Evolutionary conservation across 2,113 vertebrate genomes (phyloP).

Genomic region (Silurus glanis): DNA sequence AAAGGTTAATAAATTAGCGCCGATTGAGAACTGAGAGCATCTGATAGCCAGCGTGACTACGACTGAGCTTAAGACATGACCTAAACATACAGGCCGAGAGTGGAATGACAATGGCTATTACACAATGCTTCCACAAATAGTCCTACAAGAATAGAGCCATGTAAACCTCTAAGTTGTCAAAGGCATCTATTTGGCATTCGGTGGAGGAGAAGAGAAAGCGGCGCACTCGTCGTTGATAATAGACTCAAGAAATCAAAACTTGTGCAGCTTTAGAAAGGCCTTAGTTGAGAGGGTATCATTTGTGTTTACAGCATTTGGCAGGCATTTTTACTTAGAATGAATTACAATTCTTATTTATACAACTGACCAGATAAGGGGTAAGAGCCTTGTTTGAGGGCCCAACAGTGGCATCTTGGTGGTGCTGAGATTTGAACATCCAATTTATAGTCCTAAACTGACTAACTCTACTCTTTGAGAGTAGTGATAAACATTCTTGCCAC

Average conservation of each 20-base stretch:
- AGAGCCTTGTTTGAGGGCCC: too few relatives aligned
- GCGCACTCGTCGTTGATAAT: not conserved
- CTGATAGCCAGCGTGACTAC: not conserved
- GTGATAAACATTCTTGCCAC: slow-evolving; percentile 63
- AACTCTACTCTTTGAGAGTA: not conserved
- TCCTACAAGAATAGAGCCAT: slow-evolving; percentile 35
- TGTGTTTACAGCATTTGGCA: too few relatives aligned
- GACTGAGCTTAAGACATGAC: slow-evolving; percentile 22
- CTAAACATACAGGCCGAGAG: not conserved
- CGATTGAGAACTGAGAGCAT: not conserved
- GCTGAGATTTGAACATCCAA: too few relatives aligned
- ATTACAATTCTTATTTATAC: too few relatives aligned
- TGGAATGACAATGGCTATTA: slow-evolving; percentile 36
- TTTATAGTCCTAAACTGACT: too few relatives aligned
- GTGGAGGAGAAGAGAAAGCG: not conserved
- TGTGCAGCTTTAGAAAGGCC: too few relatives aligned
- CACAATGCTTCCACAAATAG: slow-evolving; percentile 42
- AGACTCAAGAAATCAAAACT: too few relatives aligned
- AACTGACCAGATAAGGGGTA: too few relatives aligned
- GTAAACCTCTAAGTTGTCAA: slow-evolving; percentile 22
- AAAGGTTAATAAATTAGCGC: not conserved
- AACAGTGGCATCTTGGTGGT: too few relatives aligned
- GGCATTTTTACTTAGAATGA: too few relatives aligned
- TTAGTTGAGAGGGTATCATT: too few relatives aligned
- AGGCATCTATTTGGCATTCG: not conserved